Evolutionary conservation across 1,140 invertebrate species (phyloP), one percentile per base, ranked within the genome.

Genomic region (Drosophila guanche): DNA sequence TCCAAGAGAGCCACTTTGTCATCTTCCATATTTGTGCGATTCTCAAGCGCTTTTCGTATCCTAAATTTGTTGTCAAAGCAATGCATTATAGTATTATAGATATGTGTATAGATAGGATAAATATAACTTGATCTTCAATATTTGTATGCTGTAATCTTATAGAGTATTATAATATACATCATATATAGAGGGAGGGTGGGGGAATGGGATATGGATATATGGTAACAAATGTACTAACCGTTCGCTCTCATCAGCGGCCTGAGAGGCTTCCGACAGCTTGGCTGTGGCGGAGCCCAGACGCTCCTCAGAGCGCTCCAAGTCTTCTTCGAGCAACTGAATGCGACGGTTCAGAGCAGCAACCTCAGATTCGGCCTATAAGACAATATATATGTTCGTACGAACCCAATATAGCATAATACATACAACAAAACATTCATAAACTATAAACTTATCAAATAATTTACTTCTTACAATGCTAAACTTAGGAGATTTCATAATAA

Each of bases 231-330:
- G 74, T 89, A 92, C 95, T 94, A 95, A 99, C 99, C 99, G 97
- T 96, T 99, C 98, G 92, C 97, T 99, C 94, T 99, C 99, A 95
- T 99, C 99, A 90, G 98, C 98, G 89, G 98, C 97, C 93, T 99
- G 97, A 77, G 98, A 99, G 83, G 99, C 99, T 94, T 99, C 98
- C 75, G 99, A 97, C 92, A 99, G 94, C 94, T 99, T 99, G 91
- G 96, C 95, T 88, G 98, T 98, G 92, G 98, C 98, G 77, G 97
- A 97, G 91, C 97, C 96, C 85, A 99, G 94, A 93, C 98, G 96
- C 92, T 99, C 98, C 93, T 99, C 98, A 71, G 98, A 99, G 93
- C 98, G 95, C 93, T 99, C 98, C 85, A 99, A 94, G 93, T 99
- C 98, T 93, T 99, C 98, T 94, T 99, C 98, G 92, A 99, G 93